Evolutionary conservation across 2,888 invertebrate genomes (phyloP), one percentile per base, ranked within the genome.

Genomic region (Ashinkailepas kermadecensis): DNA sequence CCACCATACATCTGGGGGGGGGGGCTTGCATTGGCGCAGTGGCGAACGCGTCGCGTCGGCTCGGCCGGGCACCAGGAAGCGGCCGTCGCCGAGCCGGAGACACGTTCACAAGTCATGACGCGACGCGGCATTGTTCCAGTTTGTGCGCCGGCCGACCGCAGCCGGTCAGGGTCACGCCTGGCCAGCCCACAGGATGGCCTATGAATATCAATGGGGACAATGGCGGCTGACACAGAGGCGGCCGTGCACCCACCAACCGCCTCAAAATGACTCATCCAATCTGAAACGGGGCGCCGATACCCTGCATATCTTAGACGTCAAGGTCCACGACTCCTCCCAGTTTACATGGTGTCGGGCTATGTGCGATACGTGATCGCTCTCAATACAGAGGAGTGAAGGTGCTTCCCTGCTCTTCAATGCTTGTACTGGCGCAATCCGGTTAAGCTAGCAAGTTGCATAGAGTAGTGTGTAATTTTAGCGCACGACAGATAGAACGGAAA

Each of bases 181-280:
- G 25, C 67, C 13, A 23, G 9, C 10, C 23, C 25, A 25, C n/a
- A 25, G n/a, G 67, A 9, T 10, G n/a, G 25, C 25, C 13, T 25
- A 67, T 67, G 67, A 67, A 67, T 67, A 67, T 67, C 67, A 67
- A 67, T 67, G 67, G 67, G 25, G 67, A 67, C 67, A 67, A 67
- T 25, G 67, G 3, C 25, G 25, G 25, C 65, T 2, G 13, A 8
- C 67, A 23, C n/a, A 1, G 65, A 25, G 12, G 11, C n/a, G 67
- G 67, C 62, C 25, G 67, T 9, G 67, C 67, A n/a, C 67, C 67
- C 67, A 67, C 67, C 13, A 10, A 13, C 25, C 67, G 25, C 25
- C 67, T 4, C 13, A 23, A n/a, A 67, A 67, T 67, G 67, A 67
- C 67, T 67, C 67, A 67, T 25, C 67, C 25, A 4, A 67, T 67